phyloP scores from a whole-genome alignment of 2,113 vertebrate genomes.

The Rhombomys opimus region DNA sequence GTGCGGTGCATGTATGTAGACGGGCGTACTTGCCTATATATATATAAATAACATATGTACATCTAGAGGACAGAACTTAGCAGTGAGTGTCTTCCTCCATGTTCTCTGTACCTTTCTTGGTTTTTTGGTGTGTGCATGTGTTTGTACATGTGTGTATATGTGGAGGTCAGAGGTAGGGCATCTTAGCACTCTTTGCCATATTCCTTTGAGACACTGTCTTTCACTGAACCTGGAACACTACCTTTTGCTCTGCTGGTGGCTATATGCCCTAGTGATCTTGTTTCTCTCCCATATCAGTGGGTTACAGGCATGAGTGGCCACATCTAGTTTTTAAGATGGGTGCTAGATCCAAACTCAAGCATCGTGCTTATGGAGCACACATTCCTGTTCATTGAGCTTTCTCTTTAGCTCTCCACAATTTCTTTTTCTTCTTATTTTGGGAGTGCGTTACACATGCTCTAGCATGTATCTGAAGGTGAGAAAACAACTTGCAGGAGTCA shows the following conservation, averaged over 20 bases:
- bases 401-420: background rate
- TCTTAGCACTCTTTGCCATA: background rate
- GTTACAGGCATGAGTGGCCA: background rate
- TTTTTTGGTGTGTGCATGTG: background rate
- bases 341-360: background rate
- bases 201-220: background rate
- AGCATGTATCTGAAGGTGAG: no score
- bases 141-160: background rate
- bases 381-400: background rate
- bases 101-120: background rate
- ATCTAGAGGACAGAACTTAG: background rate
- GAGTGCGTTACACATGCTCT: background rate
- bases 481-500: background rate
- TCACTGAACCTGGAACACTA: background rate
- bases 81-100: background rate
- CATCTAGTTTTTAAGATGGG: background rate
- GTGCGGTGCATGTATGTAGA: background rate
- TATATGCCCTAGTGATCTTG: background rate
- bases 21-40: background rate
- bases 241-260: background rate
- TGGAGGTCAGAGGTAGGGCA: background rate
- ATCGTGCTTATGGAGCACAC: background rate
- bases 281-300: background rate
- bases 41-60: background rate
- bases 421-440: background rate